Base-by-base conservation (phyloP, 1,140 invertebrate genomes). In the Brachystomella parvula region DNA sequence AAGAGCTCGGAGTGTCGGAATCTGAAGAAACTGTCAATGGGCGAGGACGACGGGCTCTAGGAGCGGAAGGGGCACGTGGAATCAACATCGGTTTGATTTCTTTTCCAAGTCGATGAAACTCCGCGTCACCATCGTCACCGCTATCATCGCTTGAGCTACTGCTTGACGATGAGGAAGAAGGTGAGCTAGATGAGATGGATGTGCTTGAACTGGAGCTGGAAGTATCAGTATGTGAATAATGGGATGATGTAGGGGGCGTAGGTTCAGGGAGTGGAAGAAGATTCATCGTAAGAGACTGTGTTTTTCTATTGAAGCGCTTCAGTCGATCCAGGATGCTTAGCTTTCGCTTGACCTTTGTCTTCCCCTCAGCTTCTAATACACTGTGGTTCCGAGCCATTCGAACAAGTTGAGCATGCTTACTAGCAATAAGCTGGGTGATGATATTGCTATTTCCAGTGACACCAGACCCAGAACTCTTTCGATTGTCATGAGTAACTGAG, bases 341-440 rank as follows among this genome's bases (percentile, higher is more conserved):
- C 24, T 12, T 28, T 31, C 24, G 19, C 12, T 59, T 59, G 9
- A 59, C 30, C 9, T 9, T 12, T 28, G 30, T 12, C 19, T 63
- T 63, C 31, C 44, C 21, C 26, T 63, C 29, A 1, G 17, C 1
- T 61, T 66, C 68, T 32, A 65, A 47, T 12, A 62, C 15, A 39
- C 65, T 47, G 1, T 63, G 47, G 9, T 61, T 32, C 58, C 47
- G 35, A n/a, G 68, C 68, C 47, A 64, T 47, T 24, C 44, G n/a
- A 30, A 53, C 3, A 2, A 66, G 57, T 32, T 53, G 33, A 21
- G 60, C 59, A 53, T 66, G 53, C 32, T 63, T 66, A 24, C 56
- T 57, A 3, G 61, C 49, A 60, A 70, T 70, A 24, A 70, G 33
- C 32, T 60, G 32, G 26, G 65, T 70, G 3, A 70, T 63, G 30